Percentiles rank a stretch among this genome's conserved stretches.
Conservation (phyloP, 2,797 vertebrate genomes). For the Botia kubotai region DNA sequence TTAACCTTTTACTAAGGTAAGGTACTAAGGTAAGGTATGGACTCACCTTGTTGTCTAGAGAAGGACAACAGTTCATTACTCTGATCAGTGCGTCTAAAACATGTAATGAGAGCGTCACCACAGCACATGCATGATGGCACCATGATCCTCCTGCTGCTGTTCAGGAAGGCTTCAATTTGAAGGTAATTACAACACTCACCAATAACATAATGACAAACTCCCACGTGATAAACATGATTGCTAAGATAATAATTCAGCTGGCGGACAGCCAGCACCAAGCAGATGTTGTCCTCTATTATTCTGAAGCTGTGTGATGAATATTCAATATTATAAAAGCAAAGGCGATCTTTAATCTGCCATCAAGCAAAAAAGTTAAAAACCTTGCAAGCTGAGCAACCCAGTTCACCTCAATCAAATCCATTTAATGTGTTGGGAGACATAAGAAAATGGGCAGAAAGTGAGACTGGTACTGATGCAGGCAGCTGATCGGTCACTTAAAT, state of each 20-base stretch:
- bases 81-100: neutral
- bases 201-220: slow-evolving; percentile 53
- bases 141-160: neutral
- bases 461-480: neutral
- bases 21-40: no score
- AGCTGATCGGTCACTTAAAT: slow-evolving; percentile 50
- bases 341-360: slow-evolving; percentile 24
- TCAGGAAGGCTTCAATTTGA: slow-evolving; percentile 15
- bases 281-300: slow-evolving; percentile 50
- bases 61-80: neutral
- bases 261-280: slow-evolving; percentile 35
- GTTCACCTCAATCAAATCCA: slow-evolving; percentile 39
- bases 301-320: slow-evolving; percentile 50
- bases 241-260: slow-evolving; percentile 52
- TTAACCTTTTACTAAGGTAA: neutral
- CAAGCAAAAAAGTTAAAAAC: slow-evolving; percentile 2
- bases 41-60: no score
- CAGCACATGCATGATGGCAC: neutral
- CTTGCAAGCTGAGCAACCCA: neutral
- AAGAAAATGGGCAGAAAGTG: slow-evolving; percentile 6
- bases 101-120: neutral
- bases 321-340: slow-evolving; percentile 36
- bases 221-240: slow-evolving; percentile 50
- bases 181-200: slow-evolving; percentile 42
- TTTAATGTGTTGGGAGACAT: slow-evolving; percentile 11